Conservation (phyloP, 2,888 invertebrate genomes). For the Dolomedes plantarius region DNA sequence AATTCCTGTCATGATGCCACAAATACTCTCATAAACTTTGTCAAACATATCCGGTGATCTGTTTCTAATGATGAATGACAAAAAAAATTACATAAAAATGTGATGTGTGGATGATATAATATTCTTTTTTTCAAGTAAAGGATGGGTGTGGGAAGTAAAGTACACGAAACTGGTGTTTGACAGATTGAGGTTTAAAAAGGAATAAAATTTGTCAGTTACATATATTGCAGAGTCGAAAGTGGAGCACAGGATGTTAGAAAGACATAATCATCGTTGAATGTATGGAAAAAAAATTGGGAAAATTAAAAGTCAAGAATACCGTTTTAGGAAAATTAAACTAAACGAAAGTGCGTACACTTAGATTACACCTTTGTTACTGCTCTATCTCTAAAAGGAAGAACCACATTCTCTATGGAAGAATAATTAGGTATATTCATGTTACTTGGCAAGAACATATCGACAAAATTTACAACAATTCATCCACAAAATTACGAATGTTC, state of each 20-base stretch:
- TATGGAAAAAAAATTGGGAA: no score
- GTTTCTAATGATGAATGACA: neutral
- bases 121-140: neutral
- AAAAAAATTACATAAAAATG: neutral
- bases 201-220: neutral
- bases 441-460: no score
- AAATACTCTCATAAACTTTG: neutral
- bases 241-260: neutral
- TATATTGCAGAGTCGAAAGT: neutral
- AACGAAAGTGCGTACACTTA: no score
- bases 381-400: no score
- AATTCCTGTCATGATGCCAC: neutral
- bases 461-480: no score
- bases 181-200: neutral
- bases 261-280: neutral
- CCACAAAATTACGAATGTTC: no score
- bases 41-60: neutral
- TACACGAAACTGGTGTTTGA: neutral
- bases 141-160: neutral
- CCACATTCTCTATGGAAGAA: no score
- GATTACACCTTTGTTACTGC: no score
- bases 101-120: neutral
- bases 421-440: no score
- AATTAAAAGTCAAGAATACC: no score
- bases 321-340: no score